phyloP scores from a whole-genome alignment of 2,797 vertebrate species.

The Paratrypauchen microcephalus region DNA sequence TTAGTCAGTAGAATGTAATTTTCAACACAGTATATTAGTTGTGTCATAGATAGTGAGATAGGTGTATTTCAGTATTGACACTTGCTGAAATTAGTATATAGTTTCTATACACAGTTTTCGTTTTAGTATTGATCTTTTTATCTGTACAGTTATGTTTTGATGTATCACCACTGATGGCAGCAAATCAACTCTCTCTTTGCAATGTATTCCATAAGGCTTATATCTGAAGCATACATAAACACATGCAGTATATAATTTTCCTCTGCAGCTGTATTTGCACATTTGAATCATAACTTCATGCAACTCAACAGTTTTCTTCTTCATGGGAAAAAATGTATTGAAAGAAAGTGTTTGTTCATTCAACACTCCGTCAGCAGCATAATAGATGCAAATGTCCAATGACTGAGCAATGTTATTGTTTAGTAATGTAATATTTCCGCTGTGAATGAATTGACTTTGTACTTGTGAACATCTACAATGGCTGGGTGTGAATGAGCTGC shows the following conservation, averaged over 20 bases:
- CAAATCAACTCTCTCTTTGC: neutral
- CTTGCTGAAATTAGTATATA: too few species aligned
- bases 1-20: too few species aligned
- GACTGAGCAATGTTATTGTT: neutral
- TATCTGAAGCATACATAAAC: neutral
- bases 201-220: neutral
- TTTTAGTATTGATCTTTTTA: too few species aligned
- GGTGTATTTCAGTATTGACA: too few species aligned
- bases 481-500: conserved; percentile 13
- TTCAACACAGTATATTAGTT: too few species aligned
- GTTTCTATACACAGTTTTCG: too few species aligned
- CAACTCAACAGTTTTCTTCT: neutral
- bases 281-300: neutral
- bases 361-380: neutral
- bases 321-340: neutral
- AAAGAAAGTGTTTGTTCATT: neutral
- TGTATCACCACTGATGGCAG: neutral
- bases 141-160: too few species aligned
- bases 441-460: conserved; percentile 8
- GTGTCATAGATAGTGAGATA: too few species aligned
- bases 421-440: neutral
- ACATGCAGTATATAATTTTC: neutral
- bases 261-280: neutral
- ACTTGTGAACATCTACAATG: conserved; percentile 5
- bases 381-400: neutral